Evolutionary conservation across 1,140 invertebrate genomes (phyloP).

Genomic region (Limonius californicus): DNA sequence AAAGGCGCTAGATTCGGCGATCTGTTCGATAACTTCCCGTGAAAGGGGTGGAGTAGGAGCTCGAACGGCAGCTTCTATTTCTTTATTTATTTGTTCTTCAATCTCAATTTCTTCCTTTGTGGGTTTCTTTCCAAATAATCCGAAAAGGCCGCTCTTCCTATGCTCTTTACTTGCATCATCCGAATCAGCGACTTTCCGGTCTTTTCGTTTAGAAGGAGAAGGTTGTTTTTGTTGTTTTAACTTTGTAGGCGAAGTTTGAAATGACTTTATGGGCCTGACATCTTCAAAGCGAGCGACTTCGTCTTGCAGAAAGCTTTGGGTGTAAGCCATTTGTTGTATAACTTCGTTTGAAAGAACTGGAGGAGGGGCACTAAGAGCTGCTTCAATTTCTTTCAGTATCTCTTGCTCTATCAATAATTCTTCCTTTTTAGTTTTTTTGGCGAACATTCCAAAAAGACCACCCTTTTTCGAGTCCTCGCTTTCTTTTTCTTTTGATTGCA

Average conservation of each 20-base stretch:
- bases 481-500: slow-evolving; percentile 6
- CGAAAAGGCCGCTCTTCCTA: slow-evolving; percentile 10
- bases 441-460: slow-evolving; percentile 1
- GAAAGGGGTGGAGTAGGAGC: background rate
- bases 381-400: no score
- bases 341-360: background rate
- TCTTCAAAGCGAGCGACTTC: slow-evolving; percentile 18
- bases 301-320: slow-evolving; percentile 23
- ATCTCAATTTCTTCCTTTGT: background rate
- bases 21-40: background rate
- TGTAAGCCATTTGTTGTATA: background rate
- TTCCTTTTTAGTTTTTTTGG: slow-evolving; percentile 1
- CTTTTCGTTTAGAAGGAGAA: background rate
- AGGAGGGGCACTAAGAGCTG: background rate
- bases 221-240: background rate
- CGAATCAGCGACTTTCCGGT: background rate
- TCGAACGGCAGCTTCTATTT: no score
- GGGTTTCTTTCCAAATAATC: background rate
- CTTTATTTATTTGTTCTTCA: background rate
- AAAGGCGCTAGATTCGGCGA: background rate
- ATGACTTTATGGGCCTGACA: background rate
- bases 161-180: slow-evolving; percentile 2
- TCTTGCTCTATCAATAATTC: background rate
- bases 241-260: background rate
- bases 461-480: background rate